These are phyloP conservation scores for Colletes latitarsis DNA, from an alignment of 1,140 invertebrate genomes.

Conservation along the genomic window DNA sequence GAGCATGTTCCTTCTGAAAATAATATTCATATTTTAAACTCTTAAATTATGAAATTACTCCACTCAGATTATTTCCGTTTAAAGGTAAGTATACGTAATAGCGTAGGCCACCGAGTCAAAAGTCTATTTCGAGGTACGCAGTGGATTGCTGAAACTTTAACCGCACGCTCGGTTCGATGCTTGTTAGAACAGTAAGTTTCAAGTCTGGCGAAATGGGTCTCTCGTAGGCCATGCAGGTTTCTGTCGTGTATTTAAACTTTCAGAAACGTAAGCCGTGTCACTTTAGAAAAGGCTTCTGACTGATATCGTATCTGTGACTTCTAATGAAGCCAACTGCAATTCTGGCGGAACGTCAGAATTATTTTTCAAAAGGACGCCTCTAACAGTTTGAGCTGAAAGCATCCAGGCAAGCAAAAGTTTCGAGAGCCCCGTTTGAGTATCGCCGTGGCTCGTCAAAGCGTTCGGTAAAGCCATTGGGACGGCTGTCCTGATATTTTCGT, in stretches of 20 bases:
- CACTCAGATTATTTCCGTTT: too few relatives aligned
- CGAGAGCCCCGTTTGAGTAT: conserved; percentile 18
- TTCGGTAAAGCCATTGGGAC: too few relatives aligned
- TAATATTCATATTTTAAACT: too few relatives aligned
- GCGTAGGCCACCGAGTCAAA: too few relatives aligned
- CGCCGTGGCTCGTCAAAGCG: too few relatives aligned
- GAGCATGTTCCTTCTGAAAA: too few relatives aligned
- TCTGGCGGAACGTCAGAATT: background rate
- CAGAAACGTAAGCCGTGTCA: background rate
- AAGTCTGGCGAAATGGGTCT: background rate
- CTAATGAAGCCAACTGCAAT: background rate
- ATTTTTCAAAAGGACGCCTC: conserved; percentile 19
- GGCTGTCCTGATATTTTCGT: background rate
- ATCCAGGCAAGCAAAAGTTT: background rate
- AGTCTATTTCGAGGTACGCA: too few relatives aligned
- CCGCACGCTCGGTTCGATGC: too few relatives aligned
- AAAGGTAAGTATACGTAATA: too few relatives aligned
- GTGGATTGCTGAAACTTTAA: too few relatives aligned
- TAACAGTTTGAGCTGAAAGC: conserved; percentile 27
- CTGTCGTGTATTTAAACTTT: background rate
- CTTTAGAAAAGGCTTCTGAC: background rate
- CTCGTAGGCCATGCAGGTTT: background rate
- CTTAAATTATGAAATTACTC: too few relatives aligned
- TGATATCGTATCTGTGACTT: background rate
- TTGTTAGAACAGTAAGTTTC: too few relatives aligned